A percentile compares a stretch with the other conserved stretches of the same genome.
Conservation (phyloP, 2,113 vertebrate genomes). For the Desmodus rotundus region DNA sequence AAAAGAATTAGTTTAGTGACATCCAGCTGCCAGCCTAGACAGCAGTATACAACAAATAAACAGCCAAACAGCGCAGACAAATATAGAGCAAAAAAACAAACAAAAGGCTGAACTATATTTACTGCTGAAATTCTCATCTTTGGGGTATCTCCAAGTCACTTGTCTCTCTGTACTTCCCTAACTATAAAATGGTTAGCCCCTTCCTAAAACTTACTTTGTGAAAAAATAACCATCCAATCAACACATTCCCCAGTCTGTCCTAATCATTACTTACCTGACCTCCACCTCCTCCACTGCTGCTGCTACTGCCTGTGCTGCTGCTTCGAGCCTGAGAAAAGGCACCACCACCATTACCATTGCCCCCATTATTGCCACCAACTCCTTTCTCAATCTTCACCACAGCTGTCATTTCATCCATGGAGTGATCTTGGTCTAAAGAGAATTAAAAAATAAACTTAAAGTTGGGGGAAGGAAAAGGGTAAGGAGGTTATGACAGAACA, state of each 20-base stretch:
- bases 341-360: slow-evolving; percentile 73
- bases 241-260: background rate
- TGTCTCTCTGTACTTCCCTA: background rate
- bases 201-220: background rate
- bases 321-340: slow-evolving; percentile 72
- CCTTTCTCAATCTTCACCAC: slow-evolving; percentile 82
- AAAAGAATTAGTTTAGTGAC: slow-evolving; percentile 74
- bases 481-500: background rate
- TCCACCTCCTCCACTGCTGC: slow-evolving; percentile 69
- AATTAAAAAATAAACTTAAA: slow-evolving; percentile 44
- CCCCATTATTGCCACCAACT: slow-evolving; percentile 77
- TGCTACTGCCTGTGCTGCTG: slow-evolving; percentile 73
- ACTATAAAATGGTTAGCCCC: background rate
- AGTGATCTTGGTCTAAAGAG: slow-evolving; percentile 81
- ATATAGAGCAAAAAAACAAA: slow-evolving; percentile 36
- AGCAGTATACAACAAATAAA: slow-evolving; percentile 14
- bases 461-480: background rate
- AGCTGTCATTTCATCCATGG: slow-evolving; percentile 80
- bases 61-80: background rate
- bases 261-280: slow-evolving; percentile 77
- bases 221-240: background rate
- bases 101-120: background rate
- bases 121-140: background rate
- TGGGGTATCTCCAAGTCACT: slow-evolving; percentile 1
- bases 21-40: slow-evolving; percentile 33